These are phyloP conservation scores for Drosophila parabipectinata DNA, from an alignment of 1,140 invertebrate genomes.

Conservation along the genomic window DNA sequence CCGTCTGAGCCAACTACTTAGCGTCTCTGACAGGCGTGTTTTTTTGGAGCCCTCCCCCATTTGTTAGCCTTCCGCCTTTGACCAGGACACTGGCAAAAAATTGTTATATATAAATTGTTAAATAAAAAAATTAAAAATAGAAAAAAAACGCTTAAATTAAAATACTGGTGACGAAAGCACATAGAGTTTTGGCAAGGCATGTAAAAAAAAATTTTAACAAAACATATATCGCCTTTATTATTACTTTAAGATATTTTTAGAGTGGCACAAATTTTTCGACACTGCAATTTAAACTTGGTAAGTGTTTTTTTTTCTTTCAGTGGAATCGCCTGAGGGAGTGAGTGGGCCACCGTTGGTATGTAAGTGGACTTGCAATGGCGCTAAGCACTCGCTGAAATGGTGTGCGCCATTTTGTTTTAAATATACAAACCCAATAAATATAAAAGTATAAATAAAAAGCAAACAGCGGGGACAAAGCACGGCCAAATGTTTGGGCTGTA, in stretches of 20 bases:
- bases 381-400: constrained; percentile 60
- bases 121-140: constrained; percentile 12
- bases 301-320: not conserved
- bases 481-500: constrained; percentile 75
- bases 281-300: not conserved
- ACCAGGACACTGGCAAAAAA: constrained; percentile 7
- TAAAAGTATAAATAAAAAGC: constrained; percentile 52
- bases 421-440: constrained; percentile 76
- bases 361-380: constrained; percentile 57
- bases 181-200: constrained; percentile 13
- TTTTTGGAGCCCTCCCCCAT: constrained; percentile 5
- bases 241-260: too few species aligned
- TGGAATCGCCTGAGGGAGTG: too few species aligned
- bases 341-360: not conserved
- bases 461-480: constrained; percentile 34
- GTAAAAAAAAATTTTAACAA: too few species aligned
- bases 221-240: too few species aligned
- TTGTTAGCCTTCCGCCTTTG: constrained; percentile 5
- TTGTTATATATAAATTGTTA: not conserved
- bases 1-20: constrained; percentile 71
- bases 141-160: too few species aligned
- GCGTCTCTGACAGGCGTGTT: constrained; percentile 63
- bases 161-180: too few species aligned
- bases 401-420: constrained; percentile 57
- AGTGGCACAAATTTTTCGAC: too few species aligned